Evolutionary conservation across 2,797 vertebrate genomes (phyloP).

Genomic region (Taeniopygia guttata): DNA sequence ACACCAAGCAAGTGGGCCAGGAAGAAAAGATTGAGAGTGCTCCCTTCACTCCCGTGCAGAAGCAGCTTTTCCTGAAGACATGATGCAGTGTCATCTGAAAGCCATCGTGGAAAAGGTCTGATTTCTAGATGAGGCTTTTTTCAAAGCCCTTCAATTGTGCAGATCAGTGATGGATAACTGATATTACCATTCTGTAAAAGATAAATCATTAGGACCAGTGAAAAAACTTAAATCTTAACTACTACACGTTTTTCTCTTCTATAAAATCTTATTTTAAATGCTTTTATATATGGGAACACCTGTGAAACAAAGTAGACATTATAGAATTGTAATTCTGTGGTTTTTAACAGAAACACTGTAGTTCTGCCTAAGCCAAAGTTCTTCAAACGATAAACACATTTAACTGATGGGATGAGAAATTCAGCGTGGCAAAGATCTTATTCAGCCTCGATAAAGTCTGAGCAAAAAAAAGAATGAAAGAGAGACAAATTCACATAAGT

Average conservation of each 20-base stretch:
- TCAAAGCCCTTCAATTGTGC: background rate
- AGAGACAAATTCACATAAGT: background rate
- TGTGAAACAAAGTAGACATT: background rate
- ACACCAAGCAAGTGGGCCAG: background rate
- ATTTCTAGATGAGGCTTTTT: background rate
- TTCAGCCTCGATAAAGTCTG: background rate
- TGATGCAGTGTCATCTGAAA: background rate
- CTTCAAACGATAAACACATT: background rate
- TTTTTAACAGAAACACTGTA: background rate
- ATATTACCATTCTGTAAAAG: background rate
- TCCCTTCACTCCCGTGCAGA: accelerated
- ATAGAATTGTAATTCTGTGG: background rate
- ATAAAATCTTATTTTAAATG: background rate
- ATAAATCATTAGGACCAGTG: background rate
- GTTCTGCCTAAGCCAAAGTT: background rate
- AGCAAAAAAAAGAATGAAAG: background rate
- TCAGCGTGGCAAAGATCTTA: background rate
- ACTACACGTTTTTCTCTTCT: background rate
- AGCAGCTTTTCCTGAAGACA: background rate
- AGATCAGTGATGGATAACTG: background rate
- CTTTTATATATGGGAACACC: background rate
- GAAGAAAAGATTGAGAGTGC: background rate
- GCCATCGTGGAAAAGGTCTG: background rate
- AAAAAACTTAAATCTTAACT: background rate
- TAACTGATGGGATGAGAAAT: background rate